Evolutionary conservation across 2,888 invertebrate species (phyloP), one percentile per base, ranked within the genome.

Genomic region (Leucophenga montana): DNA sequence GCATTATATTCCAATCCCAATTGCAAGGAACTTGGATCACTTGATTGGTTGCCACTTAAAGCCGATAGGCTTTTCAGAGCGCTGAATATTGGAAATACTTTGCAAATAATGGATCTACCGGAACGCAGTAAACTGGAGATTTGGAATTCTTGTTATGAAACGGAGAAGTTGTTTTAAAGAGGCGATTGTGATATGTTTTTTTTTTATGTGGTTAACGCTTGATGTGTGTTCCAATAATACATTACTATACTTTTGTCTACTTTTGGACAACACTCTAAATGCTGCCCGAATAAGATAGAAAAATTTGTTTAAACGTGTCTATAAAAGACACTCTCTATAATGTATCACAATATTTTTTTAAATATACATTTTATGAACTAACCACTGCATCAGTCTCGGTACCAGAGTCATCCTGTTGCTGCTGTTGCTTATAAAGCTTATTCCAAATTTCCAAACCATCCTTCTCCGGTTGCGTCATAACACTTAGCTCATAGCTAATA

Each of bases 1-100:
- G 88, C 88, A 1, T 68, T 72, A 18, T 84, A 75, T 0, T 85
- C 87, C 0, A 73, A 86, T 81, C 87, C 88, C 0, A 87, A 87
- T 68, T 78, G 80, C 53, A 59, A n/a, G 11, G 77, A 79, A 74
- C 79, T 77, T 3, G 68, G 69, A 9, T 11, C 67, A 0, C 59
- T 77, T 5, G 14, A 18, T 0, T 89, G 88, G 89, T 31, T 67
- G 5, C 80, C 88, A 1, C 69, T 86, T 5, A 53, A 75, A 0
- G 57, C 71, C 8, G 72, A 72, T 18, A 67, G 75, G 0, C 78
- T 80, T 0, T 78, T 78, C 44, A 77, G 75, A 46, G 85, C 76
- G 0, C 71, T 88, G 46, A 88, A 87, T 72, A 88, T 88, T 59
- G 77, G 82, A 0, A 70, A 81, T 14, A 69, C 83, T 0, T 18